A percentile compares a stretch with the other conserved stretches of the same genome.
phyloP scores from a whole-genome alignment of 2,113 vertebrate species.

The Campylomormyrus tamandua region DNA sequence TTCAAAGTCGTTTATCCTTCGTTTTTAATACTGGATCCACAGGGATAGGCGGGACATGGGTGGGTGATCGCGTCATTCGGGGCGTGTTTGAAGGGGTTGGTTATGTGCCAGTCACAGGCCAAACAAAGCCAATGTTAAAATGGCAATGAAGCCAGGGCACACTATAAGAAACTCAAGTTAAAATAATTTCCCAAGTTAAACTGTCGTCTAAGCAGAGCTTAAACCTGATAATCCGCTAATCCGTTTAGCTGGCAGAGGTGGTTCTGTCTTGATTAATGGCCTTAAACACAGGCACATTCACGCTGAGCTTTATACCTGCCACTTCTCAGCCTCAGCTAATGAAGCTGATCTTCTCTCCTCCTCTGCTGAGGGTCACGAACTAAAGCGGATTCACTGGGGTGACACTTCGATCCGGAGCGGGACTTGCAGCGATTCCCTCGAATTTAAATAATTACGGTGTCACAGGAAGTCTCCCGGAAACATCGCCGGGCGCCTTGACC shows the following conservation, averaged over 20 bases:
- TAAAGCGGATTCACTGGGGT: background rate
- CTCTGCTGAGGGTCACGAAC: background rate
- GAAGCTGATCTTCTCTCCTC: background rate
- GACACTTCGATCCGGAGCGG: background rate
- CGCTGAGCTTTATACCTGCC: background rate
- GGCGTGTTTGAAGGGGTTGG: conserved; percentile 4
- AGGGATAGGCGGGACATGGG: background rate
- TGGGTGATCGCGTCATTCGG: background rate
- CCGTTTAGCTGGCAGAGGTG: conserved; percentile 39
- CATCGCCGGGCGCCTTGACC: background rate
- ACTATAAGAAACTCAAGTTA: conserved; percentile 32
- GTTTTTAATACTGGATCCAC: background rate
- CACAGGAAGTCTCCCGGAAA: background rate
- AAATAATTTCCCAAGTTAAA: conserved; percentile 43
- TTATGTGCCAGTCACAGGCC: conserved; percentile 25
- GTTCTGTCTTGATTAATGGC: conserved; percentile 22
- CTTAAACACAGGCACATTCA: background rate
- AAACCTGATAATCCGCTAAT: conserved; percentile 48
- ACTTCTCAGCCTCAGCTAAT: background rate
- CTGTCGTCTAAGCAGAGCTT: conserved; percentile 36
- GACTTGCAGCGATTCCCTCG: background rate
- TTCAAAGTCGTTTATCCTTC: background rate
- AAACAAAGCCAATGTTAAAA: conserved; percentile 27
- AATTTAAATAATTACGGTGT: background rate
- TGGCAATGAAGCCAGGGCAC: conserved; percentile 38